Evolutionary conservation across 1,140 invertebrate species (phyloP), one percentile per base, ranked within the genome.

Genomic region (Alviniconcha marisindica): DNA sequence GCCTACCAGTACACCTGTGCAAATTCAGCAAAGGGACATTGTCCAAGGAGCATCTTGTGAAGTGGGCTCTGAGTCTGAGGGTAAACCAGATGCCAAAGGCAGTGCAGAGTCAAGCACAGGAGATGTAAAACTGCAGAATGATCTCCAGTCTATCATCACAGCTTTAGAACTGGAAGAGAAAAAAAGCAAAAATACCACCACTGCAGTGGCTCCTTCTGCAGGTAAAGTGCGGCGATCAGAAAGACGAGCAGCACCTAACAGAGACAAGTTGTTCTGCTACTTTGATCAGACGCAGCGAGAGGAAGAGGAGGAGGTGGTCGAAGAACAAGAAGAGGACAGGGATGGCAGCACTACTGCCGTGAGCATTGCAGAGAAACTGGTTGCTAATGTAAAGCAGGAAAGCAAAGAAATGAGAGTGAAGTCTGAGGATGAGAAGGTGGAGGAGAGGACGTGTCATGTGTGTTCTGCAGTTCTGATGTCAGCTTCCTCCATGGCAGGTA

Each of bases 401-500:
- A 54, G n/a, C 77, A 7, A 78, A 38, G 31, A 31, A 4, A 18
- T 44, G 18, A 36, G 31, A 38, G 28, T 21, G 60, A 28, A 69
- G 36, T n/a, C 38, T n/a, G 60, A 69, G n/a, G 78, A 66, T 18
- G 78, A 69, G 60, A 80, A 28, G 28, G 33, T 28, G 18, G n/a
- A 66, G 56, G 38, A 80, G 40, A 44, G 77, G 15, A 81, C 84
- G 24, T 85, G 84, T 31, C 81, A 81, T 4, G 78, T 83, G 33
- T 85, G 84, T 80, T 66, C 80, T 63, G 36, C 66, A 5, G 81
- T 83, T 40, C 74, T 85, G n/a, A 74, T 31, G 31, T 85, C 78
- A 66, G 63, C 77, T 38, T 85, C 84, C 0, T 85, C 84, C 31
- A 83, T 85, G 74, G 48, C 81, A 60, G 84, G 84, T 83, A 40